Base-by-base conservation (phyloP, 2,888 invertebrate genomes). In the Dolichomitus sp. region DNA sequence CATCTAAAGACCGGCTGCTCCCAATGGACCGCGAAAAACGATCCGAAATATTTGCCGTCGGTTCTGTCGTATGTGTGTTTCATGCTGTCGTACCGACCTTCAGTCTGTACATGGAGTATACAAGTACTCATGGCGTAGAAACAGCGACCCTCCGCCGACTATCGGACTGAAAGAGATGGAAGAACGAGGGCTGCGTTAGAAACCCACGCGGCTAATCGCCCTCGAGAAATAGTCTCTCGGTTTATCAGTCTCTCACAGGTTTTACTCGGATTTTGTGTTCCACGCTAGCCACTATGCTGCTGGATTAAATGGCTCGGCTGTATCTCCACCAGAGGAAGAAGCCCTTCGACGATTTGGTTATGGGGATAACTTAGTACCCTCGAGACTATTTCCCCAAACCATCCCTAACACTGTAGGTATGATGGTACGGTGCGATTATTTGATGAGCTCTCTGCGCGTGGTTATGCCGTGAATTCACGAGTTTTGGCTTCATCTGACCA, bases 21-120 rank as follows among this genome's bases (percentile, higher is more conserved):
- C 89, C 91, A 93, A 93, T 92, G 92, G 93, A 90, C 91, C 89
- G 93, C 91, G 89, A 92, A 88, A 91, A 92, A 91, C 89, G 89
- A 88, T 85, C 86, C 87, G 88, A 88, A 88, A 89, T 90, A 90
- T 90, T 91, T 89, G 86, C 85, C 84, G 82, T 79, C 85, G 69
- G 76, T 63, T 37, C 33, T 19, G n/a, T 57, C 52, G 78, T 75
- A 50, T 65, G 77, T 80, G 66, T 80, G 69, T 37, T 63, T 19
- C 30, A 27, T 42, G 42, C 45, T 19, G 50, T 48, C 48, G 7
- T 37, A 50, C 76, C 74, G 87, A 87, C 87, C 87, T 89, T 88
- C 72, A 80, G 85, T 80, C 59, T 42, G 50, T 65, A 59, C 50
- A 66, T 33, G 23, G 23, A 37, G 9, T 11, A 33, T 54, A 23